Base-by-base conservation (phyloP, 1,140 invertebrate species). In the Helicoverpa zea region DNA sequence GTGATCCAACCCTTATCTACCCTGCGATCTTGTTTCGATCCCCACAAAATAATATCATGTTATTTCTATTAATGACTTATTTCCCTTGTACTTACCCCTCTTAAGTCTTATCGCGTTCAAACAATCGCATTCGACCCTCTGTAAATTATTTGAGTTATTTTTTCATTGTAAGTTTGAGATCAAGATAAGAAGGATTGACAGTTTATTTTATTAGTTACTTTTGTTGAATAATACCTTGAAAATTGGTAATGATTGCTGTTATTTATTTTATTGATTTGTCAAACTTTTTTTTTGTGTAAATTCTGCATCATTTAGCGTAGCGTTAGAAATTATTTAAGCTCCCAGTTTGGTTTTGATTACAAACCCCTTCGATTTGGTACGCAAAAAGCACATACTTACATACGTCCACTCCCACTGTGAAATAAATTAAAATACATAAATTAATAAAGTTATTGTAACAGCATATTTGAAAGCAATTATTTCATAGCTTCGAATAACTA, bases 31-130 rank as follows among this genome's bases (percentile, higher is more conserved):
- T 88, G 85, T 87, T 81, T 56, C 58, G 89, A 89, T 89, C 87
- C 87, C 87, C 83, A 77, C 79, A 79, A 77, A 83, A 84, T 84
- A 88, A 91, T 90, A 92, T 83, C 64, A 68, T 79, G 83, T 86
- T 89, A 88, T 90, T 89, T 88, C 88, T 89, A 90, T 90, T 92
- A 91, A 91, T 91, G 89, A 92, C 89, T 91, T 87, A 89, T 87
- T 90, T 87, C 87, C 88, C 88, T 87, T 89, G 84, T 81, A 23
- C 84, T 83, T 74, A 66, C 70, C 81, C 83, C 83, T 81, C 23
- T 80, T 72, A 29, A 74, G 35, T 29, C 5, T 63, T 80, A 61
- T 79, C 77, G 14, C 68, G 63, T 74, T 81, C 23, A 54, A 54
- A 73, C 35, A 11, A 80, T 81, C 76, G 79, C 76, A 47, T 81